Conservation (phyloP, 2,888 invertebrate species). For the Rugalucina vietnamica region DNA sequence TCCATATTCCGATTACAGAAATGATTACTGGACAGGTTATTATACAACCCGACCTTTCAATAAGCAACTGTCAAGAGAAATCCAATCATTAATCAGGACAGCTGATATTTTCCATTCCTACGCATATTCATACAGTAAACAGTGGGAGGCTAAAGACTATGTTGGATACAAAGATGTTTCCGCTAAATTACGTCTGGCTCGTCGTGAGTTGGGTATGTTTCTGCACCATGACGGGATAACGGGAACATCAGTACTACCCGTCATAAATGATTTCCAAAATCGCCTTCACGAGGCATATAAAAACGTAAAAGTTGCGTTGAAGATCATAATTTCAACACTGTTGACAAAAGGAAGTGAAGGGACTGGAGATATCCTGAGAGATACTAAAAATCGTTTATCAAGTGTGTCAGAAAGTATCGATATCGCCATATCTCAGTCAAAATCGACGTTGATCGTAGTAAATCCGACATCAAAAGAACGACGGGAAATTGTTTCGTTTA, state of each 20-base stretch:
- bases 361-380: not conserved
- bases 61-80: slow-evolving; percentile 88
- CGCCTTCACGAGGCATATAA: slow-evolving; percentile 65
- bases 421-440: not conserved
- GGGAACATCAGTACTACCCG: slow-evolving; percentile 95
- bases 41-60: slow-evolving; percentile 91
- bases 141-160: slow-evolving; percentile 17
- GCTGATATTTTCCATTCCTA: slow-evolving; percentile 81
- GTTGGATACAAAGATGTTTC: slow-evolving; percentile 83
- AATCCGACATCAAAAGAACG: slow-evolving; percentile 46
- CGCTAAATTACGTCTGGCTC: slow-evolving; percentile 84
- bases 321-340: slow-evolving; percentile 56
- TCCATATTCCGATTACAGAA: slow-evolving; percentile 94
- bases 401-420: not conserved
- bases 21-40: slow-evolving; percentile 98
- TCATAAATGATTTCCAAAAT: slow-evolving; percentile 93
- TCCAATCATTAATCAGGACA: slow-evolving; percentile 80
- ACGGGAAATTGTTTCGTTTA: slow-evolving; percentile 44
- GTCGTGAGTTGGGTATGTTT: slow-evolving; percentile 95
- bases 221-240: slow-evolving; percentile 99
- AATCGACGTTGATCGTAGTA: slow-evolving; percentile 26
- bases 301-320: slow-evolving; percentile 61
- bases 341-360: slow-evolving; percentile 57
- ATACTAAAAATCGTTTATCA: slow-evolving; percentile 10
- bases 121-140: slow-evolving; percentile 66